These are phyloP conservation scores for Mesoligia furuncula DNA, from an alignment of 2,888 invertebrate genomes.

Conservation along the genomic window DNA sequence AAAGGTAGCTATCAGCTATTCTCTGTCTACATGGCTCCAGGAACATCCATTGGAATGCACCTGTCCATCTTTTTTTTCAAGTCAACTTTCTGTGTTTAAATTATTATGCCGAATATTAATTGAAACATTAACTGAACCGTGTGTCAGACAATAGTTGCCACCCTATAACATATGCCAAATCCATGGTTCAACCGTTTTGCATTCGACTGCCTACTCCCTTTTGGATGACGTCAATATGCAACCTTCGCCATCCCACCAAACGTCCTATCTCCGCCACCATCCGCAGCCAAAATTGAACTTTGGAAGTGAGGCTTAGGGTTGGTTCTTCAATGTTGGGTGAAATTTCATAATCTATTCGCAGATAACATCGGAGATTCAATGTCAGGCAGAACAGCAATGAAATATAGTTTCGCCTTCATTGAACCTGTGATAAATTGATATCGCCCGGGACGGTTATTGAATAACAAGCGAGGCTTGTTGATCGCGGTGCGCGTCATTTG, in stretches of 20 bases:
- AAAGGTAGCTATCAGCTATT: not conserved
- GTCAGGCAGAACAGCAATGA: conserved; percentile 85
- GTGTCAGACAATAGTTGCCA: conserved; percentile 82
- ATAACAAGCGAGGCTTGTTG: conserved; percentile 87
- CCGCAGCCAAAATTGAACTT: conserved; percentile 39
- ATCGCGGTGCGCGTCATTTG: conserved; percentile 70
- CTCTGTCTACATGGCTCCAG: not conserved
- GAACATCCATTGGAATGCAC: not conserved
- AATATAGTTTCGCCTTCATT: conserved; percentile 90
- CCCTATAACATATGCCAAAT: conserved; percentile 90
- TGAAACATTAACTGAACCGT: conserved; percentile 63
- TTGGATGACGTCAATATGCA: conserved; percentile 90
- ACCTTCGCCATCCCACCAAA: conserved; percentile 69
- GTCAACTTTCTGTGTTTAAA: not conserved
- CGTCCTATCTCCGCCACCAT: conserved; percentile 57
- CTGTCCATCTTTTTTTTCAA: fast-evolving
- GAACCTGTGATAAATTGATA: conserved; percentile 90
- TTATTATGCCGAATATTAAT: not conserved
- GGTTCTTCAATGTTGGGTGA: conserved; percentile 27
- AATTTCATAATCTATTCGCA: conserved; percentile 71
- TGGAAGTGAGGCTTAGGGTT: conserved; percentile 2
- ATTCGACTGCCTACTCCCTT: conserved; percentile 88
- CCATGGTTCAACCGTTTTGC: conserved; percentile 90
- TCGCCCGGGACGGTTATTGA: conserved; percentile 86
- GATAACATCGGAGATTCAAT: conserved; percentile 77